Evolutionary conservation across 2,113 vertebrate genomes (phyloP).

Genomic region (Crotalus helleri): DNA sequence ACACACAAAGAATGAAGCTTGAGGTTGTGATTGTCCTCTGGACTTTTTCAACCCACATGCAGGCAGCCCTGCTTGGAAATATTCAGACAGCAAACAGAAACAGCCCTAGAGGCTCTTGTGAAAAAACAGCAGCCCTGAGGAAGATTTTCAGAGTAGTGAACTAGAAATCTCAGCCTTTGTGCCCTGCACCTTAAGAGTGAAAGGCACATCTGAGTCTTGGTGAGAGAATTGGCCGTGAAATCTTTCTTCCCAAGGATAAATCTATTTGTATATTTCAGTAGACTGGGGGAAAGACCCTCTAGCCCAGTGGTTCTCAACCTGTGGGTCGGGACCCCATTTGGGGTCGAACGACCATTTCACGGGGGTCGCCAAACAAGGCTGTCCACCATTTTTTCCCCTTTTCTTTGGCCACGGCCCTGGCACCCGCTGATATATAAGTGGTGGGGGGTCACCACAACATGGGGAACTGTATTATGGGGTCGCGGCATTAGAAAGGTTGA

Average conservation of each 20-base stretch:
- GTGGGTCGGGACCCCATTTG: too few relatives aligned
- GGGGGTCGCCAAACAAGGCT: too few relatives aligned
- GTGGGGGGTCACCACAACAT: too few relatives aligned
- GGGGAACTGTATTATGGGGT: too few relatives aligned
- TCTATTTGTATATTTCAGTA: not conserved
- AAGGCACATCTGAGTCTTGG: not conserved
- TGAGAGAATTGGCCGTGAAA: not conserved
- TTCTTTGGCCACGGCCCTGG: too few relatives aligned
- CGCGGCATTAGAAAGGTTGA: too few relatives aligned
- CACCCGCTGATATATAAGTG: too few relatives aligned
- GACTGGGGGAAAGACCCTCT: not conserved
- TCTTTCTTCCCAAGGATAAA: not conserved
- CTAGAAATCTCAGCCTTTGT: slow-evolving; percentile 13
- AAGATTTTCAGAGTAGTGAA: not conserved
- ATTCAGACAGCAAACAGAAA: not conserved
- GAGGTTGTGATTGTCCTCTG: not conserved
- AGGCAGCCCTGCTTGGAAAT: not conserved
- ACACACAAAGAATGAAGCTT: not conserved
- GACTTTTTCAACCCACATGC: not conserved
- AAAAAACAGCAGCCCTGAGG: not conserved
- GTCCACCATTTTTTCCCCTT: too few relatives aligned
- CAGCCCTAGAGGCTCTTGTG: not conserved
- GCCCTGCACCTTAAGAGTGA: slow-evolving; percentile 1
- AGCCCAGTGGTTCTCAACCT: too few relatives aligned
- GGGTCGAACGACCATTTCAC: too few relatives aligned